Evolutionary conservation across 2,888 invertebrate species (phyloP), one percentile per base, ranked within the genome.

Genomic region (Sicus ferrugineus): DNA sequence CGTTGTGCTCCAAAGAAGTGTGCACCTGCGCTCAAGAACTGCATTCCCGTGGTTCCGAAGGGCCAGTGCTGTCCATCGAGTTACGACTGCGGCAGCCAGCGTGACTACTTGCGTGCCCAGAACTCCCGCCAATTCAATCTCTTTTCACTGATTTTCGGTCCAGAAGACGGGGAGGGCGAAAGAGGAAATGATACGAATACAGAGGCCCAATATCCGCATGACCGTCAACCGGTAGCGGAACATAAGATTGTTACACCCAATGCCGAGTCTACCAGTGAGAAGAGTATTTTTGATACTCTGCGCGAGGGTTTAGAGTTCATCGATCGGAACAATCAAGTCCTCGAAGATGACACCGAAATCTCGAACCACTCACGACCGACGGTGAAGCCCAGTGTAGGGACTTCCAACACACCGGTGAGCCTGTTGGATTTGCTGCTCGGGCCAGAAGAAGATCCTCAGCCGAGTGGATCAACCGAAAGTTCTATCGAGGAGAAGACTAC

Each of bases 61-160:
- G 93, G 93, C 1, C 91, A 93, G 80, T 95, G 95, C 84, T 95
- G 95, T 80, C 93, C 95, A 14, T 91, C 92, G 63, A 92, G 92
- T 80, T 95, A 94, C 83, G 90, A 91, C 77, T 95, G 94, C 81
- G 90, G 92, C 88, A 87, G 89, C 69, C 80, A 80, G 63, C 88
- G 88, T 75, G 80, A 83, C 56, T 79, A 80, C 54, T 70, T 80
- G 0, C 76, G 83, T 3, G 78, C 83, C 5, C 79, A 81, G 69
- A 78, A 78, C 63, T 83, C 83, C 0, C 73, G 83, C 0, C 85
- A 84, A 70, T 84, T 85, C 58, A 83, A 84, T 75, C 76, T 85
- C 0, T 84, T 83, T 56, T 84, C 83, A 21, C 70, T 83, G 19
- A 68, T 85, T 0, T 85, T 85, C 59, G 85, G 84, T 63, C 79